Base-by-base conservation (phyloP, 2,888 invertebrate species). In the Clitarchus hookeri region DNA sequence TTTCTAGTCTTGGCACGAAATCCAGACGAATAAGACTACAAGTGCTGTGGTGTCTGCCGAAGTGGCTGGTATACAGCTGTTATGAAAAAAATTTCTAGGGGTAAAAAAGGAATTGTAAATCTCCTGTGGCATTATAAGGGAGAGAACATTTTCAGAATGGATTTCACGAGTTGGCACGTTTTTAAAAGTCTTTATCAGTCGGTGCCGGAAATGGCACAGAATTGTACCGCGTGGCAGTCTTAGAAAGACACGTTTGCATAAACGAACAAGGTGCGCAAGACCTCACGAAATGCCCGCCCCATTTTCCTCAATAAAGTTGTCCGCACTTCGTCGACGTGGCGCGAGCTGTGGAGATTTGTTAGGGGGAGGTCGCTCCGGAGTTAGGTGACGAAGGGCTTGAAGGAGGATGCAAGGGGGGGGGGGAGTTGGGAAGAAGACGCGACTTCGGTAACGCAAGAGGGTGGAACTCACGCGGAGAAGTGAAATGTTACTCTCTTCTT, bases 401-500 rank as follows among this genome's bases (percentile, higher is more conserved):
- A 65, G n/a, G 65, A 65, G 16, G n/a, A 3, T 1, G 48, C 1
- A 48, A 36, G 36, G 36, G 36, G 2, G 48, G 48, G 65, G 0
- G 65, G 36, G 11, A 8, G 48, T 11, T n/a, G 65, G 65, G 65
- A 65, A 23, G 65, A 65, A 23, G 36, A 36, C 65, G n/a, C 65
- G 23, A 19, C n/a, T 65, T 65, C 16, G 65, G 65, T 9, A 65
- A 65, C 65, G 19, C 65, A 19, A 65, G 65, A 65, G 65, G 65
- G n/a, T 8, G 65, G 23, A 65, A 65, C 65, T 65, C 65, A 65
- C 65, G 65, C 19, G 65, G n/a, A 65, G 65, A 65, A 65, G 65
- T 65, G 65, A 65, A 65, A 65, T 65, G 65, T 65, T 65, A 65
- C 65, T 65, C 65, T 23, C n/a, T 65, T 65, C 65, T 65, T 65